Percentiles rank a stretch among this genome's conserved stretches.
phyloP scores from a whole-genome alignment of 2,113 vertebrate species.

The Zonotrichia leucophrys region DNA sequence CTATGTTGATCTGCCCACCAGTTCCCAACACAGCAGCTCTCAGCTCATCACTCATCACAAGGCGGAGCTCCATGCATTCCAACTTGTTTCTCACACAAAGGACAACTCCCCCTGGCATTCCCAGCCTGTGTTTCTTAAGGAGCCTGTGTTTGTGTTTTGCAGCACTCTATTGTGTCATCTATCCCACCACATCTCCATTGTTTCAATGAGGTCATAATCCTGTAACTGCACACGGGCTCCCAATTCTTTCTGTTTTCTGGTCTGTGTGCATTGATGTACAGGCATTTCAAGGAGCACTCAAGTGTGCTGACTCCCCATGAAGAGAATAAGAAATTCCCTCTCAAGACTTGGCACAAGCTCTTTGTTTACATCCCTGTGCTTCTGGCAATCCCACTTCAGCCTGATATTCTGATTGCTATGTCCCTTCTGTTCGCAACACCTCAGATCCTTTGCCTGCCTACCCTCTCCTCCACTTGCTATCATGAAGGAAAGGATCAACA shows the following conservation, averaged over 20 bases:
- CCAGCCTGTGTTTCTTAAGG: neutral
- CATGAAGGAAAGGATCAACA: neutral
- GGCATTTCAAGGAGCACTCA: neutral
- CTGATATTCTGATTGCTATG: neutral
- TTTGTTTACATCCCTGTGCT: neutral
- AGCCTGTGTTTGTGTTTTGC: neutral
- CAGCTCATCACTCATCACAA: neutral
- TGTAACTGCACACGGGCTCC: neutral
- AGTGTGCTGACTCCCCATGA: neutral
- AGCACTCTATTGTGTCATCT: neutral
- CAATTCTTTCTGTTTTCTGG: neutral
- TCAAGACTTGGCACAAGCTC: neutral
- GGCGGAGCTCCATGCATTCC: neutral
- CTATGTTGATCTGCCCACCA: neutral
- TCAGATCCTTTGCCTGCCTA: neutral
- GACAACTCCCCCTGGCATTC: neutral
- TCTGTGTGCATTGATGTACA: neutral
- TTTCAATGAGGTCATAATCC: neutral
- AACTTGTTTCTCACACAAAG: neutral
- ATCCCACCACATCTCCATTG: accelerated
- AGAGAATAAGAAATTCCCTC: neutral
- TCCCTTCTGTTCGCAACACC: neutral
- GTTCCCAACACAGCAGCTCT: neutral
- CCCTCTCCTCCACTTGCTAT: neutral
- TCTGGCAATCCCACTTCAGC: neutral